Evolutionary conservation across 1,140 invertebrate genomes (phyloP), one percentile per base, ranked within the genome.

Genomic region (Monochamus saltuarius): DNA sequence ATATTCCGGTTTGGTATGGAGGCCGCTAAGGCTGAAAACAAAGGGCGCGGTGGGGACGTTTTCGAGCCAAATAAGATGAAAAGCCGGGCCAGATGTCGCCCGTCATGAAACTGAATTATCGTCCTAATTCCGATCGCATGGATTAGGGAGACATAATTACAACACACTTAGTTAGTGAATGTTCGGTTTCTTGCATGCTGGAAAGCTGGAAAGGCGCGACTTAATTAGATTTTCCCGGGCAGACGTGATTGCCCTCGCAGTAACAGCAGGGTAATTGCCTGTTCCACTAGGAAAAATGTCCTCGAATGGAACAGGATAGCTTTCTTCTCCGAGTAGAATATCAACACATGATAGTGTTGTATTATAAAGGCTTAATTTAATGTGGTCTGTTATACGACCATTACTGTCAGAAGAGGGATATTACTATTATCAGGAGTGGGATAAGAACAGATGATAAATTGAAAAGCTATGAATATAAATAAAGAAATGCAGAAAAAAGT

Each of bases 111-210:
- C 64, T 66, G 56, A 66, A 63, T 66, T 66, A 66, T 60, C 56
- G 56, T 36, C 43, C 61, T 63, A 63, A 66, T 66, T 66, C 64
- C 60, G 45, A 63, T 65, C 61, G 58, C 62, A 61, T 53, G 64
- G 56, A 62, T 65, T 62, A 62, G 51, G 59, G 37, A 65, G 49
- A 59, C 57, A 59, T 59, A 59, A 59, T 59, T 40, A 42, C 47
- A 16, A 59, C 59, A 47, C 59, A 60, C 50, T 60, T 55, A 60
- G 39, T 55, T 54, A 60, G 43, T 60, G 39, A 60, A 60, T 60
- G 38, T 60, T 53, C 43, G 50, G 50, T 53, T 60, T 46, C 55
- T 65, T 62, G 50, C 54, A 60, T 60, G 56, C 50, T 29, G 22
- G 22, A 29, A 29, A 60, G 29, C 49, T 43, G 40, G 39, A 43